Conservation (phyloP, 2,797 vertebrate species). For the Cetoscarus ocellatus region DNA sequence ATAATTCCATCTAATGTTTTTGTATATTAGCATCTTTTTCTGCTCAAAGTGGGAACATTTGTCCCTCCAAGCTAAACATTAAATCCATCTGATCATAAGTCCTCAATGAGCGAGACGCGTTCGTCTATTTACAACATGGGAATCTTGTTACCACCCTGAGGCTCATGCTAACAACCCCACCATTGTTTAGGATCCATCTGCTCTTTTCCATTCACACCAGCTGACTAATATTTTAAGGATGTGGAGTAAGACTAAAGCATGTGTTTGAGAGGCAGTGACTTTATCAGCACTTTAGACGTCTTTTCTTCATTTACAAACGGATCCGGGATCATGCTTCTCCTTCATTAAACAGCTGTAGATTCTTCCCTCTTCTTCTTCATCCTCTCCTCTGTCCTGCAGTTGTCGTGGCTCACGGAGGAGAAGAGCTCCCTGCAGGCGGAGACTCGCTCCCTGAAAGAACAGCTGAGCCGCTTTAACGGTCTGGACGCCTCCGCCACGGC, state of each 20-base stretch:
- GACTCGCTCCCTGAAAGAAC: constrained; percentile 84
- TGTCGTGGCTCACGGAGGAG: constrained; percentile 88
- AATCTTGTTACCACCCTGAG: constrained; percentile 30
- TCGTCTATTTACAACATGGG: constrained; percentile 31
- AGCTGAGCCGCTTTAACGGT: constrained; percentile 75
- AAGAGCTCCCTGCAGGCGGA: constrained; percentile 85
- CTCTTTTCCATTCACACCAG: constrained; percentile 56
- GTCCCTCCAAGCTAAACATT: neutral
- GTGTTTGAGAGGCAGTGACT: constrained; percentile 28
- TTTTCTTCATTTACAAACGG: too few species aligned
- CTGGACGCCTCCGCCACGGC: constrained; percentile 73
- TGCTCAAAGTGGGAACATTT: constrained; percentile 4
- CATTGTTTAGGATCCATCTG: constrained; percentile 50
- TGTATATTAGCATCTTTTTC: neutral
- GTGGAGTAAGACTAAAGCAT: constrained; percentile 59
- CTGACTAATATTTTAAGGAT: constrained; percentile 72
- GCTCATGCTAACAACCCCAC: constrained; percentile 53
- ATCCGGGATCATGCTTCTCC: too few species aligned
- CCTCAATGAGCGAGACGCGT: constrained; percentile 11
- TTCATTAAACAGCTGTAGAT: neutral
- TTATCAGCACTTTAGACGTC: neutral
- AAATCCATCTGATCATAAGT: constrained; percentile 1
- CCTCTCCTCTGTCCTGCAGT: constrained; percentile 65
- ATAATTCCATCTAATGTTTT: too few species aligned
- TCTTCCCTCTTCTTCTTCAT: neutral